Evolutionary conservation across 2,888 invertebrate genomes (phyloP), one percentile per base, ranked within the genome.

Genomic region (Parthenolecanium corni): DNA sequence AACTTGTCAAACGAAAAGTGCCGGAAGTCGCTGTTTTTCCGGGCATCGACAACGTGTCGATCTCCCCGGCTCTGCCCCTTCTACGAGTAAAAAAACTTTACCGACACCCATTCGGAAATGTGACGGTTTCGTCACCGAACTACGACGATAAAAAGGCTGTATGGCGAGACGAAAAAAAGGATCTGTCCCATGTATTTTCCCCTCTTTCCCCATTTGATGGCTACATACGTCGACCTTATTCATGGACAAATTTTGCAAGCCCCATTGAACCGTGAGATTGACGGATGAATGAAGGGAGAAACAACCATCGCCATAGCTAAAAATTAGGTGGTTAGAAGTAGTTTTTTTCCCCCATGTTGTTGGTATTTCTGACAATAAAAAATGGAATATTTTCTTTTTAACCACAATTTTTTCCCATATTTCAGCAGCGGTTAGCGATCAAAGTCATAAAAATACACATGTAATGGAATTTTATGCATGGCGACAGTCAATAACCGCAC

Each of bases 1-100:
- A 57, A 44, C 57, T 44, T 57, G 57, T 57, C 57, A 57, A 57
- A 57, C 57, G 57, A 57, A 57, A 57, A 57, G 57, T 57, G 57
- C 57, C 57, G 57, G 57, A 57, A 57, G 57, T 57, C 25, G 57
- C 44, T 44, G 57, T 57, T 57, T 57, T 57, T 57, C 57, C 57
- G 57, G 57, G 38, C 31, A 31, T 9, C 31, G 31, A 38, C 54
- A 40, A 42, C 54, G 54, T 54, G 54, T 20, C 31, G 31, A 31
- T 6, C 9, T 9, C 31, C n/a, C n/a, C n/a, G n/a, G n/a, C n/a
- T n/a, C n/a, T n/a, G n/a, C n/a, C n/a, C n/a, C n/a, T n/a, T n/a
- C n/a, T n/a, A n/a, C n/a, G n/a, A 31, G 31, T 44, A 57, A 57
- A 24, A 57, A 57, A 57, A 57, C 57, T 57, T 57, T 57, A 16